Conservation (phyloP, 2,797 vertebrate genomes). For the Neomorphus geoffroyi region DNA sequence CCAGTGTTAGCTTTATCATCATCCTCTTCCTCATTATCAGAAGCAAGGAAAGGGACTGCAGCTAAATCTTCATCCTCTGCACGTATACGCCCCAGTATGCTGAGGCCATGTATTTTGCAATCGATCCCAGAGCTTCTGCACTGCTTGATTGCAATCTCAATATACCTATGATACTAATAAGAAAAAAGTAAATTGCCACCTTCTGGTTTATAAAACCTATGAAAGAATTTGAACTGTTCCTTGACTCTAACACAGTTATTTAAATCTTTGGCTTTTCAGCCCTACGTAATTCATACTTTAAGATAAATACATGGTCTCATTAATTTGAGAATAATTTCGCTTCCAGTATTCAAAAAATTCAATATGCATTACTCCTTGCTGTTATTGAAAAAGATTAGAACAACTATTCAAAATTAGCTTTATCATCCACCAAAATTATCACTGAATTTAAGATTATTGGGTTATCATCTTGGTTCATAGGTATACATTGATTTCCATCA, state of each 20-base stretch:
- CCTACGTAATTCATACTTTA: background rate
- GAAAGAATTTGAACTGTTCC: background rate
- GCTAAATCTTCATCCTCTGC: constrained; percentile 96
- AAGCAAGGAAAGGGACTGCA: constrained; percentile 95
- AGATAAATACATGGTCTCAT: background rate
- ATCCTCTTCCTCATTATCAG: constrained; percentile 97
- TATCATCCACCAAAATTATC: background rate
- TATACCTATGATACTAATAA: constrained; percentile 92
- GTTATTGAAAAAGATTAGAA: background rate
- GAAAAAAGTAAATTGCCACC: background rate
- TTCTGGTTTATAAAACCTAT: background rate
- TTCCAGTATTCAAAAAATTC: background rate
- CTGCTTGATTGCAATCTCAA: constrained; percentile 96
- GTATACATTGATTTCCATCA: background rate
- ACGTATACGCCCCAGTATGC: constrained; percentile 89
- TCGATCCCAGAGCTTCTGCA: constrained; percentile 98
- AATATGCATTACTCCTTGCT: background rate
- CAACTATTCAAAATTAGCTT: background rate
- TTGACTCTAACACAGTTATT: background rate
- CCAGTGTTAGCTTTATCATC: constrained; percentile 92
- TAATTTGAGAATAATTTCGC: background rate
- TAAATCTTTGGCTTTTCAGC: background rate
- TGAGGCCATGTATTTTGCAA: constrained; percentile 96
- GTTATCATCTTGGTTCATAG: background rate
- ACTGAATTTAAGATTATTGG: background rate